These are phyloP conservation scores for Microcebus murinus DNA, from an alignment of 2,113 vertebrate genomes.

Conservation along the genomic window DNA sequence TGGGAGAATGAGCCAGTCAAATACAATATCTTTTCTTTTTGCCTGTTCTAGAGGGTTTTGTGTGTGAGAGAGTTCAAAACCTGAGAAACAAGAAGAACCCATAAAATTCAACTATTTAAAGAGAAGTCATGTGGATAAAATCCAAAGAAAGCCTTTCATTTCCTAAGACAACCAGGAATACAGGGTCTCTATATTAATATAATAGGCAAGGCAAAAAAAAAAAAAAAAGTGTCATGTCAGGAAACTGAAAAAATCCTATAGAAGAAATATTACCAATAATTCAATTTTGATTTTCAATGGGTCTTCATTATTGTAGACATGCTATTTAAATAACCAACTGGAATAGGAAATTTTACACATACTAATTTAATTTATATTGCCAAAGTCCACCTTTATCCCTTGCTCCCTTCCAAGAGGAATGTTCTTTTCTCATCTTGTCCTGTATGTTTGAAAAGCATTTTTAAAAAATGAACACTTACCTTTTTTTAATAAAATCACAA, in stretches of 20 bases:
- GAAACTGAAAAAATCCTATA: background rate
- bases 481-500: background rate
- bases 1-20: background rate
- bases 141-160: background rate
- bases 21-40: too few species aligned
- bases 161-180: background rate
- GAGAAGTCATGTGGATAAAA: background rate
- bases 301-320: background rate
- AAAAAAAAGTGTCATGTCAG: background rate
- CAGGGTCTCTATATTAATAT: background rate
- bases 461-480: slow-evolving; percentile 34
- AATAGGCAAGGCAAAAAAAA: background rate
- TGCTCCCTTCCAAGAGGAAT: background rate
- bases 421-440: background rate
- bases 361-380: slow-evolving; percentile 36
- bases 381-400: background rate
- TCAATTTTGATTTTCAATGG: slow-evolving; percentile 11
- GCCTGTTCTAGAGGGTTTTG: background rate
- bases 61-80: background rate
- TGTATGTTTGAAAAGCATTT: slow-evolving; percentile 11
- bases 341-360: background rate
- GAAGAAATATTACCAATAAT: background rate
- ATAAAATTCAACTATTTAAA: background rate
- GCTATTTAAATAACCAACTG: background rate
- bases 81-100: background rate